Conservation (phyloP, 2,113 vertebrate species). For the Puffinus mauretanicus region DNA sequence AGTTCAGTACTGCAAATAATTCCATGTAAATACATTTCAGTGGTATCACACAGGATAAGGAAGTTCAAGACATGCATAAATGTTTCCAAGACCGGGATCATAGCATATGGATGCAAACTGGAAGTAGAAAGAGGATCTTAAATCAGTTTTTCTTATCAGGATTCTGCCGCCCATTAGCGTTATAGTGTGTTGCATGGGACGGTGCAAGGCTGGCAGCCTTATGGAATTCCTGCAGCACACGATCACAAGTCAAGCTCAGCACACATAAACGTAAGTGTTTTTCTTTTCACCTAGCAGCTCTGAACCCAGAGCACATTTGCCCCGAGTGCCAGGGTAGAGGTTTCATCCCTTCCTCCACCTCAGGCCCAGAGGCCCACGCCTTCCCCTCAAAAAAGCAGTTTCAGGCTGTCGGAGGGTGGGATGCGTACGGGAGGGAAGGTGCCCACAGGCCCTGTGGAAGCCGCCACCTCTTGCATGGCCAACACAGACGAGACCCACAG, state of each 20-base stretch:
- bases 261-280: background rate
- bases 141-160: background rate
- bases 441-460: background rate
- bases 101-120: background rate
- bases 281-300: background rate
- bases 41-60: background rate
- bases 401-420: fast-evolving
- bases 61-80: background rate
- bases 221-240: background rate
- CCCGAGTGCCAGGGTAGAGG: too few relatives aligned
- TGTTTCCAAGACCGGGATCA: background rate
- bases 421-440: fast-evolving
- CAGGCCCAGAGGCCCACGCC: background rate
- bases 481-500: fast-evolving
- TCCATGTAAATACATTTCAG: background rate
- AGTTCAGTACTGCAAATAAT: background rate
- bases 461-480: background rate
- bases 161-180: background rate
- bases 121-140: background rate
- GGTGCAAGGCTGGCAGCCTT: background rate
- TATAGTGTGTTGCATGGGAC: fast-evolving
- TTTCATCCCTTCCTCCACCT: background rate
- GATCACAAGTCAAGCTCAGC: background rate
- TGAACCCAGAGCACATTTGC: background rate
- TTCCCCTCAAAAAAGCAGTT: background rate